Evolutionary conservation across 1,140 invertebrate genomes (phyloP).

Genomic region (Thaumetopoea pityocampa): DNA sequence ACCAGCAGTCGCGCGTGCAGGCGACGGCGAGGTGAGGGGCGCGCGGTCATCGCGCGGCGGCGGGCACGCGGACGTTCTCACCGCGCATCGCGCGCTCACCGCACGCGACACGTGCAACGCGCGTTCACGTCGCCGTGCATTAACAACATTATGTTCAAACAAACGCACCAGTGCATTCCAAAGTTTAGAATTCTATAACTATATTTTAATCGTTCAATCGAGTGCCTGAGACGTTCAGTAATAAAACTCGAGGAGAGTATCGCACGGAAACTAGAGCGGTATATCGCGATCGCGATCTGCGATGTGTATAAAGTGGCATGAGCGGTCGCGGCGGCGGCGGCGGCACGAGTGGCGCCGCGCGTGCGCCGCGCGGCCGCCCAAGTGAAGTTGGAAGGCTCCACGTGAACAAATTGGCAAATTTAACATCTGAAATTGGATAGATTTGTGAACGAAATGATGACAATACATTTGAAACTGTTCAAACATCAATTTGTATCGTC

Average conservation of each 20-base stretch:
- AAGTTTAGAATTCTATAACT: too few species aligned
- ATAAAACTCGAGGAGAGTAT: too few species aligned
- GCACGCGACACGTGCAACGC: conserved; percentile 12
- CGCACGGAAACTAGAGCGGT: too few species aligned
- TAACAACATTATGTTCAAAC: background rate
- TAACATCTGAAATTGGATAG: too few species aligned
- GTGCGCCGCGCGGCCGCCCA: conserved; percentile 59
- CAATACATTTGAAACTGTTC: too few species aligned
- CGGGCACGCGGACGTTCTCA: conserved; percentile 27
- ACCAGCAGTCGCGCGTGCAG: conserved; percentile 39
- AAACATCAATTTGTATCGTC: too few species aligned
- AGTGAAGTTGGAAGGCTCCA: too few species aligned
- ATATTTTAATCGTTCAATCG: too few species aligned
- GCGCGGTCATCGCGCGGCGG: conserved; percentile 60
- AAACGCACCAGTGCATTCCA: too few species aligned
- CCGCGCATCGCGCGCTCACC: conserved; percentile 54
- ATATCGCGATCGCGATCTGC: conserved; percentile 37
- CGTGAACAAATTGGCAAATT: too few species aligned
- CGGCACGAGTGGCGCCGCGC: conserved; percentile 63
- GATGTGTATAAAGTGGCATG: conserved; percentile 27
- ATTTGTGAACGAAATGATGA: too few species aligned
- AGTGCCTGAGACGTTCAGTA: too few species aligned
- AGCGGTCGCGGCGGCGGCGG: conserved; percentile 49
- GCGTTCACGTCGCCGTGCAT: background rate
- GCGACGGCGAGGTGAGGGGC: conserved; percentile 36